A percentile compares a stretch with the other conserved stretches of the same genome.
These are phyloP conservation scores for Pantelozetes paolii DNA, from an alignment of 2,888 invertebrate species.

Conservation along the genomic window DNA sequence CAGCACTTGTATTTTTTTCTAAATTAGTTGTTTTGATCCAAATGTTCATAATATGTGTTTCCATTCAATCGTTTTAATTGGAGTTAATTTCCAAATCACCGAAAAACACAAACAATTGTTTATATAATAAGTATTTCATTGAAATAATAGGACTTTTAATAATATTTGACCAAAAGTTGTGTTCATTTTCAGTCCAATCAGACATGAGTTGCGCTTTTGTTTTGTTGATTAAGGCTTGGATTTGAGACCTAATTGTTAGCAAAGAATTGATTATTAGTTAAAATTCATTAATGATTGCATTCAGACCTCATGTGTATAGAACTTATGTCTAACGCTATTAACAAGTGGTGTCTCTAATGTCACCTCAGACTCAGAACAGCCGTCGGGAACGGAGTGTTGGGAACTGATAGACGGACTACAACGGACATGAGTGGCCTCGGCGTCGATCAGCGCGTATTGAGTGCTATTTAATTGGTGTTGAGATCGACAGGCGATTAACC, in stretches of 20 bases:
- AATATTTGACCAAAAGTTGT: too few species aligned
- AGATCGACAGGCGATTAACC: constrained; percentile 20
- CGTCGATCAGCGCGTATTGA: constrained; percentile 34
- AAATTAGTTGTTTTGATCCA: too few species aligned
- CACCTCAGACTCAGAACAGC: constrained; percentile 40
- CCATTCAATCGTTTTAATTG: too few species aligned
- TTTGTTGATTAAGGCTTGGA: background rate
- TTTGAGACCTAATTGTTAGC: background rate
- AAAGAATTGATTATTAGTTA: background rate
- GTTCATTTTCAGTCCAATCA: background rate
- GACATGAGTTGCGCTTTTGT: constrained; percentile 20
- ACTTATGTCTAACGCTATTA: constrained; percentile 37
- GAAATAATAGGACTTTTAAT: too few species aligned
- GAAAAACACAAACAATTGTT: too few species aligned
- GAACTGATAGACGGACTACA: constrained; percentile 21
- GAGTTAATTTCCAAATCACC: too few species aligned
- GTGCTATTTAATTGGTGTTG: constrained; percentile 12
- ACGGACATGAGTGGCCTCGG: background rate
- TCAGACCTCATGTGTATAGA: constrained; percentile 28
- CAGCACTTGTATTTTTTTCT: too few species aligned
- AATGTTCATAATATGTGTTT: too few species aligned
- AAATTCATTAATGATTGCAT: background rate
- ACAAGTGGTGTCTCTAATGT: constrained; percentile 41
- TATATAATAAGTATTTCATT: too few species aligned
- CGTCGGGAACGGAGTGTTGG: constrained; percentile 31